phyloP scores from a whole-genome alignment of 2,113 vertebrate genomes.

The Asarcornis scutulata region DNA sequence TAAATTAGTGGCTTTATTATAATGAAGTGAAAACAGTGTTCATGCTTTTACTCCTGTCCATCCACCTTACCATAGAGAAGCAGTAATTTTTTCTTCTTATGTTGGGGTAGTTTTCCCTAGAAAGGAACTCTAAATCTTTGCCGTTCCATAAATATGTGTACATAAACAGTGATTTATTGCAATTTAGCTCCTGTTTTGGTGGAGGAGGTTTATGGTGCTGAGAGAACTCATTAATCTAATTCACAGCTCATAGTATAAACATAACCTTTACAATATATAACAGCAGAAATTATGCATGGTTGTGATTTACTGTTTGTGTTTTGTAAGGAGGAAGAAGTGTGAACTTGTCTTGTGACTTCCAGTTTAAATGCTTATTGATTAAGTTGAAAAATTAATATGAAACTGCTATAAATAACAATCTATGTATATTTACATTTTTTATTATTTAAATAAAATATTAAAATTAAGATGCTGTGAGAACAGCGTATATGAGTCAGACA shows the following conservation, averaged over 20 bases:
- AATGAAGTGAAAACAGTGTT: conserved; percentile 45
- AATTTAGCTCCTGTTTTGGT: conserved; percentile 79
- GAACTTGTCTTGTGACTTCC: conserved; percentile 56
- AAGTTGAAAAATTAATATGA: conserved; percentile 64
- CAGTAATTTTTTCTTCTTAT: conserved; percentile 68
- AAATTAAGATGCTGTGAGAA: conserved; percentile 1
- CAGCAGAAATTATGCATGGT: conserved; percentile 72
- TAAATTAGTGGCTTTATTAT: conserved; percentile 63
- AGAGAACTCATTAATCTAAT: conserved; percentile 84
- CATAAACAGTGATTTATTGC: conserved; percentile 80
- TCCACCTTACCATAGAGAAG: conserved; percentile 41
- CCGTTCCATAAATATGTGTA: conserved; percentile 75
- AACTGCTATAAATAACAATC: conserved; percentile 53
- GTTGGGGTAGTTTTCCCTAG: conserved; percentile 65
- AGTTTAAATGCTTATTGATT: conserved; percentile 70
- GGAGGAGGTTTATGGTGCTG: conserved; percentile 77
- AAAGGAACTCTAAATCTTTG: conserved; percentile 74
- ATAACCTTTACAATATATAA: conserved; percentile 81
- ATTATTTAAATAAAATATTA: not conserved
- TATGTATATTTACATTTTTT: conserved; percentile 17
- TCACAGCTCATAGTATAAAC: conserved; percentile 79
- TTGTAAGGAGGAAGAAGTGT: conserved; percentile 66
- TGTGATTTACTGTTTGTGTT: conserved; percentile 77
- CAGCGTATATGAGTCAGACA: not conserved
- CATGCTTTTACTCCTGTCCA: conserved; percentile 45